phyloP scores from a whole-genome alignment of 2,888 invertebrate species.

The Tipula helvola region DNA sequence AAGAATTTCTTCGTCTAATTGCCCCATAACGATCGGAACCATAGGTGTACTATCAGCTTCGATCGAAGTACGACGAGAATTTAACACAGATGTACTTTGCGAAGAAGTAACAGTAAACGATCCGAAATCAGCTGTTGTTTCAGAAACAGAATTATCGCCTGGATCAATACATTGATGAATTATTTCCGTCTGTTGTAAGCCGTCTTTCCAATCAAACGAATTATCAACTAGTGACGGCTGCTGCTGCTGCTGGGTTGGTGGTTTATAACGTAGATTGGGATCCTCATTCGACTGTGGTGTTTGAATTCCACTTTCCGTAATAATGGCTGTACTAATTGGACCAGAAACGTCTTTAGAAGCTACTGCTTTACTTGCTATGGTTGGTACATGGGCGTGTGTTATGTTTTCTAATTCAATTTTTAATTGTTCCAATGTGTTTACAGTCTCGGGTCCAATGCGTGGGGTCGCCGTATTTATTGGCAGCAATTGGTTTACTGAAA shows the following conservation, averaged over 20 bases:
- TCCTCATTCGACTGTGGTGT: not conserved
- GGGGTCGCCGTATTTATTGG: slow-evolving; percentile 23
- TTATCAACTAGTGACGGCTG: slow-evolving; percentile 8
- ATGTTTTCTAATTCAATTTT: slow-evolving; percentile 45
- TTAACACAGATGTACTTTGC: slow-evolving; percentile 30
- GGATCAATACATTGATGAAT: not conserved
- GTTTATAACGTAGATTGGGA: not conserved
- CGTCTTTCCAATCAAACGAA: not conserved
- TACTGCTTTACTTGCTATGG: slow-evolving; percentile 18
- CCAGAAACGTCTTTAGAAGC: slow-evolving; percentile 18
- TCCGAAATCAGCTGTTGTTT: not conserved
- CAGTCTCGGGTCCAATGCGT: slow-evolving; percentile 34
- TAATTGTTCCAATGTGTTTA: slow-evolving; percentile 42
- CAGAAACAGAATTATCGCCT: not conserved
- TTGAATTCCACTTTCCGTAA: not conserved
- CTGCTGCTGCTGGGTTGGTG: slow-evolving; percentile 12
- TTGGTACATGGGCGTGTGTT: slow-evolving; percentile 38
- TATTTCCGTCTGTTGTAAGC: not conserved
- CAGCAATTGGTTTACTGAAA: slow-evolving; percentile 18
- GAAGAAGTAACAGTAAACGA: slow-evolving; percentile 13
- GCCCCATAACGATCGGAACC: not conserved
- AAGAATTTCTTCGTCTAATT: not conserved
- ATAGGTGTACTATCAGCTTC: slow-evolving; percentile 18
- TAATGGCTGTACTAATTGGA: slow-evolving; percentile 15
- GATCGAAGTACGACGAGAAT: slow-evolving; percentile 31